Base-by-base conservation (phyloP, 2,797 vertebrate genomes). In the Clarias fuscus region DNA sequence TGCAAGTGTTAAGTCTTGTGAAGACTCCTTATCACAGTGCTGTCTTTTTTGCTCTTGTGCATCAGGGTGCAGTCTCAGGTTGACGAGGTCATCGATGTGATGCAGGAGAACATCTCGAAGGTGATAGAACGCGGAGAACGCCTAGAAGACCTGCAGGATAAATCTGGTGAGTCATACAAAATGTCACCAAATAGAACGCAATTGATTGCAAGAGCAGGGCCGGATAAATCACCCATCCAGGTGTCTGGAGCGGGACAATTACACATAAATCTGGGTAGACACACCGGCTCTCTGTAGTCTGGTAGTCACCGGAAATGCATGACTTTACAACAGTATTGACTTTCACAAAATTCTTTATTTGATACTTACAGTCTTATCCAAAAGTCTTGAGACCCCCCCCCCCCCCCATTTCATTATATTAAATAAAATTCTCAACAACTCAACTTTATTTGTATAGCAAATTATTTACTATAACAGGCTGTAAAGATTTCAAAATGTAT, bases 61-160 rank as follows among this genome's bases (percentile, higher is more conserved):
- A 58, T 82, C 90, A 99, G 98, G 90, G 98, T 99, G 91, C 98
- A 99, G 94, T 98, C 97, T 89, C 98, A 99, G 93, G 98, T 99
- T 84, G 98, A 99, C 10, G 98, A 99, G 94, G 98, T 99, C 88
- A 99, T 99, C 40, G 98, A 99, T 1, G 98, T 99, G 90, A 99
- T 99, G 98, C 98, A 99, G 95, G 98, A 99, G 93, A 99, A 99
- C 94, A 99, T 99, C 94, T 99, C 98, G 17, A 98, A 98, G 93
- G 98, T 99, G 93, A 99, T 99, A 22, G 98, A 99, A 91, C 95
- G 98, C 90, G 98, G 98, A 53, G 98, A 99, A 92, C 95, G 97
- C 82, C 95, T 99, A 90, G 98, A 99, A 73, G 98, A 99, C 90
- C 96, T 99, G 85, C 98, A 99, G 93, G 98, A 99, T 94, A 99